Base-by-base conservation (phyloP, 2,797 vertebrate species). In the Epinephelus coioides region DNA sequence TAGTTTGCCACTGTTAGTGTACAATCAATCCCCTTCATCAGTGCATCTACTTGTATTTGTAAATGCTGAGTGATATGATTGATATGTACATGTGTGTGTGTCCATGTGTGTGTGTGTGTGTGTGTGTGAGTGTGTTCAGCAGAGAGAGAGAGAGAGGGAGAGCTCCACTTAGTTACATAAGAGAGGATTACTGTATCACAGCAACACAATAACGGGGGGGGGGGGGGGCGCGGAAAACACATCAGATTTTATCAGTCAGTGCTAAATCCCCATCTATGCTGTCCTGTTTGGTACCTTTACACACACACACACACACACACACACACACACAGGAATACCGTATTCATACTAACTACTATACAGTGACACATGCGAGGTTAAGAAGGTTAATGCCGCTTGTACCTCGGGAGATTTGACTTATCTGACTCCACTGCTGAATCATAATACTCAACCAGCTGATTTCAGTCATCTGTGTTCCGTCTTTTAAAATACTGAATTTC, bases 131-230 rank as follows among this genome's bases (percentile, higher is more conserved):
- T 63, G 76, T 80, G 77, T 75, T 78, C 56, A 60, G 43, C 7
- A 46, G 66, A 56, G 71, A 69, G 51, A 57, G 44, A 30, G 54
- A 44, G 55, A 21, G 21, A 73, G 81, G 44, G 69, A 74, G 78
- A 73, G 69, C 21, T 59, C 34, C 59, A 73, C 73, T 91, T 59
- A 30, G 85, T 94, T 94, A 94, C 85, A 78, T 94, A 94, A 95
- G 76, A 86, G 75, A 73, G 89, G 94, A 94, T 95, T 94, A 94
- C 69, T 80, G 80, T 78, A 83, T 75, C 85, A 87, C 83, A 85
- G 63, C 74, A 82, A 85, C 82, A 83, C 88, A 92, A 78, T 73
- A 76, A 82, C 27, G 49, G 63, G 34, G 55, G 59, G 46, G 79
- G 23, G 49, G 63, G 34, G 55, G 59, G 46, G 79, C n/a, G 23